Percentiles rank a stretch among this genome's conserved stretches.
These are phyloP conservation scores for Brachionus rotundiformis DNA, from an alignment of 1,140 invertebrate genomes.

Conservation along the genomic window DNA sequence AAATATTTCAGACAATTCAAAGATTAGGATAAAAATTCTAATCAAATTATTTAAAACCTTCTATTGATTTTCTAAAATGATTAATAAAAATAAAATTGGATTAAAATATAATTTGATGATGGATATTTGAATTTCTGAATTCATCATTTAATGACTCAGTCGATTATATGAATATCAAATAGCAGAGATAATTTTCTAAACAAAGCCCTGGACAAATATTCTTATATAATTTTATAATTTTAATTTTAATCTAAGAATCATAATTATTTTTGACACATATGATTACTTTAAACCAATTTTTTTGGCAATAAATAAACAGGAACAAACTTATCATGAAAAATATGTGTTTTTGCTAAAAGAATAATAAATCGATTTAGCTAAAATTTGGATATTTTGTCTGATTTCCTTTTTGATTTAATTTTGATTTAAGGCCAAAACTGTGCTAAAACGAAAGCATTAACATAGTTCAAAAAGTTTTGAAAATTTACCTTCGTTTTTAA, in stretches of 20 bases:
- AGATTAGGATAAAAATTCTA: not conserved
- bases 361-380: not conserved
- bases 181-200: not conserved
- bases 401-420: not conserved
- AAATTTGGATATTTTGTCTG: not conserved
- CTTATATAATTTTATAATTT: not conserved
- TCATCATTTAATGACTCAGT: not conserved
- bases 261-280: conserved; percentile 7
- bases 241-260: not conserved
- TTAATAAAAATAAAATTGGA: not conserved
- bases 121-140: not conserved
- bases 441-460: too few species aligned
- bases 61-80: not conserved
- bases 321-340: not conserved
- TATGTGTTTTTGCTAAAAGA: not conserved
- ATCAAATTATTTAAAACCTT: not conserved
- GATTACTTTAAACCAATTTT: not conserved
- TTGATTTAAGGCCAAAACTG: too few species aligned
- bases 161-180: not conserved
- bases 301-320: not conserved
- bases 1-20: not conserved
- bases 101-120: not conserved
- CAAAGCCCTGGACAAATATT: not conserved
- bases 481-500: too few species aligned
- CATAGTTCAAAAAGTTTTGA: too few species aligned